phyloP scores from a whole-genome alignment of 1,140 invertebrate genomes.

The Diorhabda sublineata region DNA sequence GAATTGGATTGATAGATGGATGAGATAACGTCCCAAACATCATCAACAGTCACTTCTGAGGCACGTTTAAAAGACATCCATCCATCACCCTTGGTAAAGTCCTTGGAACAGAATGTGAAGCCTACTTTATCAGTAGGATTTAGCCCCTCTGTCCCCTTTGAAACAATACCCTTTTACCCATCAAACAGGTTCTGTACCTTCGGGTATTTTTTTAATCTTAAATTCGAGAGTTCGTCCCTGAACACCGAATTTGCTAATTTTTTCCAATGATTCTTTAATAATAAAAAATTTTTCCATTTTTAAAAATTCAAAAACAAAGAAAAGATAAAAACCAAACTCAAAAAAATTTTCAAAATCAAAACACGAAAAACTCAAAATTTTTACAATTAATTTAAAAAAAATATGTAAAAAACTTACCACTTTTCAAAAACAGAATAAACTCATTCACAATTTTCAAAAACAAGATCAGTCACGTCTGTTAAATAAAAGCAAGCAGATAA shows the following conservation, averaged over 20 bases:
- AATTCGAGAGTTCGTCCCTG: neutral
- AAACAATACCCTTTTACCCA: slow-evolving; percentile 1
- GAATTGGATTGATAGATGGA: slow-evolving; percentile 11
- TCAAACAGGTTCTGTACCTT: neutral
- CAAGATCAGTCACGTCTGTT: no score
- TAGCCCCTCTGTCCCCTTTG: neutral
- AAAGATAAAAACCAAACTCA: no score
- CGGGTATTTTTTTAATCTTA: neutral
- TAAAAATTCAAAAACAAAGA: neutral
- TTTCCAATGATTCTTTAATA: no score
- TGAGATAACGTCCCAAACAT: slow-evolving; percentile 7
- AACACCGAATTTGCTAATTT: neutral
- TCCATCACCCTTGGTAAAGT: slow-evolving; percentile 5
- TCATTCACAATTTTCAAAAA: no score
- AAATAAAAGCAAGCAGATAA: no score
- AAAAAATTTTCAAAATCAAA: no score
- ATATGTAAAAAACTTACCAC: no score
- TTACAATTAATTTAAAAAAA: no score
- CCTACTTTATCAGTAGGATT: neutral
- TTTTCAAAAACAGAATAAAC: no score
- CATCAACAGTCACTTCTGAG: neutral
- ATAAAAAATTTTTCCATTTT: neutral
- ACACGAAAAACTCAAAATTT: no score
- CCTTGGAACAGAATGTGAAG: slow-evolving; percentile 10
- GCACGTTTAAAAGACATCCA: slow-evolving; percentile 4